Conservation (phyloP, 2,113 vertebrate species). For the Eptesicus fuscus region DNA sequence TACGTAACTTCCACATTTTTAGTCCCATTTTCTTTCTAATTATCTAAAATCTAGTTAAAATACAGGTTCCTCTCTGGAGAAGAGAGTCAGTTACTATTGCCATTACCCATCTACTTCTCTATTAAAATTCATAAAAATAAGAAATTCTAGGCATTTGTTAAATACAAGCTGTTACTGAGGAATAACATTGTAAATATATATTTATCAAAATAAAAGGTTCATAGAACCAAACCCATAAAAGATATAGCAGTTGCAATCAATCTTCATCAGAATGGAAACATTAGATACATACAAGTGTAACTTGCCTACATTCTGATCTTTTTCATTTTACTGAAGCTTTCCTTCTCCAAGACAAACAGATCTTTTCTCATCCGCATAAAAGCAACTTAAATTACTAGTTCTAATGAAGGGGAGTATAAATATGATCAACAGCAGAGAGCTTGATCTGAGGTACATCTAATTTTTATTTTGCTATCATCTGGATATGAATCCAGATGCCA, state of each 20-base stretch:
- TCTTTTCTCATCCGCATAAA: background rate
- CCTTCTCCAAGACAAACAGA: background rate
- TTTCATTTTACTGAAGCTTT: background rate
- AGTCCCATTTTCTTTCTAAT: background rate
- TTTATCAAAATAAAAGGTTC: background rate
- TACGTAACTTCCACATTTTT: background rate
- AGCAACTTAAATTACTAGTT: background rate
- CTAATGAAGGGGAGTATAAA: background rate
- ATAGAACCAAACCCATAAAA: background rate
- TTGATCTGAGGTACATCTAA: background rate
- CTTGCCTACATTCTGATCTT: background rate
- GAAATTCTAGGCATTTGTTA: background rate
- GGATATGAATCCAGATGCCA: background rate
- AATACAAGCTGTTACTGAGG: background rate
- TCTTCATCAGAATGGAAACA: background rate
- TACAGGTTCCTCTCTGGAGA: background rate
- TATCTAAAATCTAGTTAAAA: background rate
- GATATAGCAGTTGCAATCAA: no score
- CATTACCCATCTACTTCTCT: background rate
- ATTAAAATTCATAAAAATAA: background rate
- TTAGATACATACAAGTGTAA: background rate
- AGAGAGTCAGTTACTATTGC: background rate
- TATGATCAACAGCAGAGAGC: background rate
- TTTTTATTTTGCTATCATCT: background rate
- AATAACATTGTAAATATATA: background rate